Base-by-base conservation (phyloP, 1,140 invertebrate species). In the Drosophila oshimai region DNA sequence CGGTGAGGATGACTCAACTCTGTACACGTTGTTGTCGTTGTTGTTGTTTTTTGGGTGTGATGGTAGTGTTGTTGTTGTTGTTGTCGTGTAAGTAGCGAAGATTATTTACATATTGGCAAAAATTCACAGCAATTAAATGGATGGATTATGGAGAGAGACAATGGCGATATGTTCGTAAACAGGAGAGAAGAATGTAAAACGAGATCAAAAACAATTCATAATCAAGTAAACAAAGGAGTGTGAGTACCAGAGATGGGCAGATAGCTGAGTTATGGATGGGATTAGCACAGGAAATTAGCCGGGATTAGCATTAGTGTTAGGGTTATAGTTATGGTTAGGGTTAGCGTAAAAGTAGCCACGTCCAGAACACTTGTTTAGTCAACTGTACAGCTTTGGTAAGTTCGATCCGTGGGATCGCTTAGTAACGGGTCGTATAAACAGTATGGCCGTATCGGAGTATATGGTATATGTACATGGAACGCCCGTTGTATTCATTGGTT, bases 1-100 rank as follows among this genome's bases (percentile, higher is more conserved):
- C 61, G 83, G 79, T 67, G 86, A 88, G 31, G 84, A 76, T 86
- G 89, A 71, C 49, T 84, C 78, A 74, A 72, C 65, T 69, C 76
- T 90, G 69, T 60, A 64, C 47, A 67, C 37, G 44, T 53, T 44
- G 24, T 34, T 49, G 42, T 33, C 22, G 47, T 50, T n/a, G 9
- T 33, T 62, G 20, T 62, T 39, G 31, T 49, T n/a, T 7, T 37
- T 45, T 57, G 9, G 26, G 50, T 37, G 29, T 49, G 37, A 70
- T 49, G 57, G 33, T 54, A 39, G 39, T 41, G 31, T 24, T 37
- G 34, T 55, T n/a, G n/a, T n/a, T 54, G 36, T 36, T 41, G 31
- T 24, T 53, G 33, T 46, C 31, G 42, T 44, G 60, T 75, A 36
- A 45, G 34, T 37, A 37, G 12, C 69, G 55, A 24, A 71, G 50